A percentile compares a stretch with the other conserved stretches of the same genome.
These are phyloP conservation scores for Augochlora pura DNA, from an alignment of 1,140 invertebrate species.

Conservation along the genomic window DNA sequence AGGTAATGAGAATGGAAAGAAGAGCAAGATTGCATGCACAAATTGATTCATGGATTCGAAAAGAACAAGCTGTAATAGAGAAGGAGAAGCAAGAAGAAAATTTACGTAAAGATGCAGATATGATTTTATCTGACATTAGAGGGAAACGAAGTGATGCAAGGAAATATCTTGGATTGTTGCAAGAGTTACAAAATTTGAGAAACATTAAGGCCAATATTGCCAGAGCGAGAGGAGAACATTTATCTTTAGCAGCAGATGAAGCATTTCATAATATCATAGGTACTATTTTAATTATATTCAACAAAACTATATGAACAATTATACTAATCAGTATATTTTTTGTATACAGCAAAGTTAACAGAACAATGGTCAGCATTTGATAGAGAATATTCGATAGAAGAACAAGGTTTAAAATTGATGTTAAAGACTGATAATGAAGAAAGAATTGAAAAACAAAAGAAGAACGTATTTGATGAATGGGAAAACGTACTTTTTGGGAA, in stretches of 20 bases:
- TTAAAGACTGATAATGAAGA: constrained; percentile 74
- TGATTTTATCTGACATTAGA: constrained; percentile 84
- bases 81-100: constrained; percentile 84
- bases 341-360: constrained; percentile 67
- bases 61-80: constrained; percentile 83
- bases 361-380: constrained; percentile 74
- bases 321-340: constrained; percentile 26
- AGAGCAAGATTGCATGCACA: constrained; percentile 77
- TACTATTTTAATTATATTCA: constrained; percentile 45
- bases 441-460: constrained; percentile 70
- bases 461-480: constrained; percentile 71
- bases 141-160: constrained; percentile 85
- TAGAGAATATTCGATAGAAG: constrained; percentile 74
- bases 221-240: constrained; percentile 82
- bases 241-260: constrained; percentile 75
- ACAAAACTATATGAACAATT: constrained; percentile 8
- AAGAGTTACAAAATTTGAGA: constrained; percentile 83
- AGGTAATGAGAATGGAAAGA: constrained; percentile 71
- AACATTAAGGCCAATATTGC: constrained; percentile 82
- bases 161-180: constrained; percentile 83
- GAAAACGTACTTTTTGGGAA: constrained; percentile 72
- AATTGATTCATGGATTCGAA: constrained; percentile 83
- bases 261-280: constrained; percentile 76
- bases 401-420: constrained; percentile 77
- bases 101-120: constrained; percentile 85